phyloP scores from a whole-genome alignment of 1,140 invertebrate species.

The Dinothrombium tinctorium region DNA sequence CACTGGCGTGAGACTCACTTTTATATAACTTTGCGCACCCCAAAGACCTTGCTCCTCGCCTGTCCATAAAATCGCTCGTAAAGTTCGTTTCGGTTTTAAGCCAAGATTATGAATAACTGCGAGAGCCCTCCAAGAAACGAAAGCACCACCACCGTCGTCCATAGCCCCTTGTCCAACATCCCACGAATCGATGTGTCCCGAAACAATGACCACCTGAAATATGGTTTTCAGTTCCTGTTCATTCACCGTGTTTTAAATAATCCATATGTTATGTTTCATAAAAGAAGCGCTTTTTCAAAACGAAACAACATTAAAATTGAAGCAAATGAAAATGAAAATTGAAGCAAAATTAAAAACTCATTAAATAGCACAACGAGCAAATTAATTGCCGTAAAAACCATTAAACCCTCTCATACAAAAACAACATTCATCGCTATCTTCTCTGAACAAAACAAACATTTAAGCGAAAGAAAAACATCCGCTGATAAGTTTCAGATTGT shows the following conservation, averaged over 20 bases:
- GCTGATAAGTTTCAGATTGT: no score
- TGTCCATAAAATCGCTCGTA: slow-evolving; percentile 53
- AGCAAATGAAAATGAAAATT: background rate
- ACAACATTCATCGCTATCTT: no score
- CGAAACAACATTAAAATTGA: slow-evolving; percentile 22
- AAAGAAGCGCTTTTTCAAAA: slow-evolving; percentile 46
- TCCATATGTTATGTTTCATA: no score
- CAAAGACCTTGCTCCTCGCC: slow-evolving; percentile 46
- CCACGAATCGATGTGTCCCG: slow-evolving; percentile 69
- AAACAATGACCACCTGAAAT: slow-evolving; percentile 47
- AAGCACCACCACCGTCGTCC: slow-evolving; percentile 56
- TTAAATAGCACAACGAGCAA: no score
- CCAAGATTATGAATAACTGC: slow-evolving; percentile 38
- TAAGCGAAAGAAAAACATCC: no score
- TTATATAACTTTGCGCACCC: slow-evolving; percentile 37
- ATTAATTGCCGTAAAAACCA: no score
- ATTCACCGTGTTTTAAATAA: no score
- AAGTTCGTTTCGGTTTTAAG: slow-evolving; percentile 41
- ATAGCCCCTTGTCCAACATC: slow-evolving; percentile 68
- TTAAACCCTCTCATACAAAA: no score
- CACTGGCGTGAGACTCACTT: no score
- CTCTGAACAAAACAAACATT: no score
- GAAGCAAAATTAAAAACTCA: no score
- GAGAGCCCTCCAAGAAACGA: slow-evolving; percentile 50
- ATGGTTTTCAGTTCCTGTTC: no score